Conservation (phyloP, 2,113 vertebrate genomes). For the Petaurus breviceps region DNA sequence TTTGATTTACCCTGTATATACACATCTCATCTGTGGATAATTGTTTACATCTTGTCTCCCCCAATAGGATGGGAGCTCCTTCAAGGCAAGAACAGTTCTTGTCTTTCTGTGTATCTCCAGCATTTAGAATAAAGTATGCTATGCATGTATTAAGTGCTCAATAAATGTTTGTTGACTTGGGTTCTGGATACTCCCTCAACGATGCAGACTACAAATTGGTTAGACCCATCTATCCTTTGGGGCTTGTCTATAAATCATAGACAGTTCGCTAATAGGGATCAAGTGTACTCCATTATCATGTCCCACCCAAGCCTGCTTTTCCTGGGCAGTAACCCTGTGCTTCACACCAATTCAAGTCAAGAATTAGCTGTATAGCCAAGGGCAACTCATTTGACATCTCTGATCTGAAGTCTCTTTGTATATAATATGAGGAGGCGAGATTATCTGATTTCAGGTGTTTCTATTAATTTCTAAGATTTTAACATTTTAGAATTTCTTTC, state of each 20-base stretch:
- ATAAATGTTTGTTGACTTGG: background rate
- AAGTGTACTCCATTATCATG: background rate
- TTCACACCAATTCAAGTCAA: background rate
- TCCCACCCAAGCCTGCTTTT: background rate
- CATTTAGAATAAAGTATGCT: background rate
- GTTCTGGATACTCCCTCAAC: background rate
- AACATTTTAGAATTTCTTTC: background rate
- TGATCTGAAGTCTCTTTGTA: background rate
- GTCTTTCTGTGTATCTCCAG: background rate
- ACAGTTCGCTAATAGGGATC: background rate
- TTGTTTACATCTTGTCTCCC: background rate
- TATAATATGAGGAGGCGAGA: background rate
- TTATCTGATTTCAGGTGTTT: background rate
- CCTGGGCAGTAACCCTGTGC: background rate
- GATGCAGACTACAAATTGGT: background rate
- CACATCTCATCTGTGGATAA: background rate
- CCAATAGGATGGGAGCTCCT: background rate
- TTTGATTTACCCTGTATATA: background rate
- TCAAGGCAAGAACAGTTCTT: background rate
- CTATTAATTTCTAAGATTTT: background rate
- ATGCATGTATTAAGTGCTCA: background rate
- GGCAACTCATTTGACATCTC: background rate
- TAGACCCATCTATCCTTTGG: background rate
- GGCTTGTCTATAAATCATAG: background rate
- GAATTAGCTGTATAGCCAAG: background rate